Evolutionary conservation across 2,797 vertebrate genomes (phyloP), one percentile per base, ranked within the genome.

Genomic region (Gambusia yucatana): DNA sequence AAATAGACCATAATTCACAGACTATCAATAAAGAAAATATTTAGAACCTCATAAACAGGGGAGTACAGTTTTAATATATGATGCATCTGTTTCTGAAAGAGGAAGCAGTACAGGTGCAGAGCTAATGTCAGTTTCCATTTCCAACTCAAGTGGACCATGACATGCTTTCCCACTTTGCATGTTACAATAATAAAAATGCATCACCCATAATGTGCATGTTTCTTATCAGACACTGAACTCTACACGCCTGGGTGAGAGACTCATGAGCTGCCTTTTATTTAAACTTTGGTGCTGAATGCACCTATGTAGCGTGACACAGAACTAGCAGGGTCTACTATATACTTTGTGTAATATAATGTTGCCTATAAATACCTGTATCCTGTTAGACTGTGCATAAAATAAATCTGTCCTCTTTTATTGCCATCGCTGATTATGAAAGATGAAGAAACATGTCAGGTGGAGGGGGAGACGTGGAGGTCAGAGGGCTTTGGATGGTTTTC

Each of bases 401-500:
- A 88, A 91, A 89, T 82, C 85, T 78, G 36, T 77, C 48, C 41
- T 80, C 80, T 86, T 84, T 79, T 87, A 81, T 79, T 85, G 77
- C 72, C 69, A 82, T 75, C 47, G 77, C 76, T 77, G 80, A 88
- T 92, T 85, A 90, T 86, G 65, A 78, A 77, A 36, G 3, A 57
- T 4, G 7, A 67, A 57, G 17, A 70, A 20, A 57, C 22, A 46
- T 25, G 30, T n/a, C 50, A 1, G 10, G n/a, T 2, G 52, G 25
- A 33, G 36, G 75, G 78, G 44, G 50, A 75, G 80, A 78, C 70
- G 61, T 59, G 73, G 87, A 89, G 84, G 90, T 94, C 90, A 92
- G 88, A 73, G 75, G 82, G 71, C 83, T 80, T 84, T 93, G 88
- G 91, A 86, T 76, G 44, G 86, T 77, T 86, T 86, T 93, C 88